These are phyloP conservation scores for Zaprionus obscuricornis DNA, from an alignment of 2,888 invertebrate species.

Conservation along the genomic window DNA sequence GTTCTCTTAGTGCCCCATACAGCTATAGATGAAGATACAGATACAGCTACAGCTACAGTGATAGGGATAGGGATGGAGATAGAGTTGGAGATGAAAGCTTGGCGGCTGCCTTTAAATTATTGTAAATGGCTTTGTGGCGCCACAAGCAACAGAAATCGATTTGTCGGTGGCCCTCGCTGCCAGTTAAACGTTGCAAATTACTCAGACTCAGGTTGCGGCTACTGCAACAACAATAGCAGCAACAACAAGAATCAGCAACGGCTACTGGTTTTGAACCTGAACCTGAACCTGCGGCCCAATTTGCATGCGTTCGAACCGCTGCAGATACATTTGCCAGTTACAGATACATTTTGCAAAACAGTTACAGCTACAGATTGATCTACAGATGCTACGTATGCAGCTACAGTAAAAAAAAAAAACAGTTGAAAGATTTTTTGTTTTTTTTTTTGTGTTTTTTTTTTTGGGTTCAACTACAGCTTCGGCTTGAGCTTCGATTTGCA, in stretches of 20 bases:
- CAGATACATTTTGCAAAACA: not conserved
- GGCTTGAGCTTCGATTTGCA: conserved; percentile 62
- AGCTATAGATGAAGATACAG: no score
- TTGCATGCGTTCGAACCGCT: conserved; percentile 56
- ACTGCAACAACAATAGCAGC: conserved; percentile 2
- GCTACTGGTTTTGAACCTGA: conserved; percentile 68
- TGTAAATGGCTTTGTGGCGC: conserved; percentile 72
- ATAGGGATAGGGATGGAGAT: not conserved
- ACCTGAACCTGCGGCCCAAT: conserved; percentile 54
- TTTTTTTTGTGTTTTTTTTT: no score
- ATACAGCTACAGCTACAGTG: no score
- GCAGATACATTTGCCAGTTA: no score
- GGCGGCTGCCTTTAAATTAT: conserved; percentile 61
- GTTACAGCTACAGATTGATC: not conserved
- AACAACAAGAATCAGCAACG: conserved; percentile 30
- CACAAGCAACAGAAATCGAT: conserved; percentile 69
- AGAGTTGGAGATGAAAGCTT: conserved; percentile 3
- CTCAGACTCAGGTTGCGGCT: conserved; percentile 29
- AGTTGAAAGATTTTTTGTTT: no score
- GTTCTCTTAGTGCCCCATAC: no score
- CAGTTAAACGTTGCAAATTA: conserved; percentile 75
- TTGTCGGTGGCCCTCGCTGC: conserved; percentile 68
- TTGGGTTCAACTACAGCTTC: not conserved
- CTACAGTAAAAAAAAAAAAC: no score
- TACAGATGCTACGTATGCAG: no score